Conservation (phyloP, 2,113 vertebrate species). For the Gallinago undulata region DNA sequence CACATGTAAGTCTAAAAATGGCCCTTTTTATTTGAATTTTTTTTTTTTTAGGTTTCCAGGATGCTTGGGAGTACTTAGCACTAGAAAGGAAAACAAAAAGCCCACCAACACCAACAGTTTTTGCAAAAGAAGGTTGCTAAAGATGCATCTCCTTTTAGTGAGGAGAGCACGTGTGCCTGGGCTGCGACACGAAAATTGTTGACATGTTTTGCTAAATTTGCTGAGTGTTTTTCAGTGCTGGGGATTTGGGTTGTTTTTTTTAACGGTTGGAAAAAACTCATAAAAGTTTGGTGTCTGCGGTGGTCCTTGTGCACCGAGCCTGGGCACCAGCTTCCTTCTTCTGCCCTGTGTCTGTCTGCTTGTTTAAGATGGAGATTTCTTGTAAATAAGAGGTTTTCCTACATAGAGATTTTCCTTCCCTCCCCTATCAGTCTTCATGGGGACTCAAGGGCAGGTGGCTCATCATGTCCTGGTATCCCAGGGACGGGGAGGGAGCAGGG, state of each 20-base stretch:
- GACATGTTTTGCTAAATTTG: background rate
- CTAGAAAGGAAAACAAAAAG: background rate
- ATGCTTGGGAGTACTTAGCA: background rate
- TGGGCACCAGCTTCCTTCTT: background rate
- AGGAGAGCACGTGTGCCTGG: background rate
- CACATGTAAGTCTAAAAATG: background rate
- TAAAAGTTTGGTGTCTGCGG: background rate
- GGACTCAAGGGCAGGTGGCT: background rate
- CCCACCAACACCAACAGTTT: background rate
- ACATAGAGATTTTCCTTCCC: background rate
- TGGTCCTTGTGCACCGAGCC: background rate
- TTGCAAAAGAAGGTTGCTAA: background rate
- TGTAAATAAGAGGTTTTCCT: background rate
- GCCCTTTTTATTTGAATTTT: background rate
- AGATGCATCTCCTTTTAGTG: background rate
- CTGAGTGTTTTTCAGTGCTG: background rate
- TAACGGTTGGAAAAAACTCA: background rate
- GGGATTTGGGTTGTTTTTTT: background rate
- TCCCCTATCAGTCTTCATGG: rapidly evolving
- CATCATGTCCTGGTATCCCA: background rate
- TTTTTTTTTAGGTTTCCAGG: background rate
- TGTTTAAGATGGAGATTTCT: background rate
- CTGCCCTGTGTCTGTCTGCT: background rate
- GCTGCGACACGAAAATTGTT: background rate
- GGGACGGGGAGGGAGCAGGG: background rate